Evolutionary conservation across 2,797 vertebrate species (phyloP), one percentile per base, ranked within the genome.

Genomic region (Urosaurus nigricauda): DNA sequence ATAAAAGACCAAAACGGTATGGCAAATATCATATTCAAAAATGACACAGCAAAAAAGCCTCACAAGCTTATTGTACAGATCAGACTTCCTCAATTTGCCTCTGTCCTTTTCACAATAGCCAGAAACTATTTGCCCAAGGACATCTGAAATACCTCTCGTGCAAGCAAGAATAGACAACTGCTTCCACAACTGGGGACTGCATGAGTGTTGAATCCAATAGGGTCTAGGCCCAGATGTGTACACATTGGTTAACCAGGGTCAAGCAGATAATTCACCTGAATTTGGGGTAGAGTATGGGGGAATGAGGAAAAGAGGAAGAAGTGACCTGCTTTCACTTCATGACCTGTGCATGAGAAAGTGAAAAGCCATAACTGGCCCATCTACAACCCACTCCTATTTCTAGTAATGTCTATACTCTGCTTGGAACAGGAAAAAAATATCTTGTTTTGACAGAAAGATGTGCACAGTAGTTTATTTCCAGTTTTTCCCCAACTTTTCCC

Each of bases 401-500:
- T 81, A 13, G 35, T 26, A 71, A 24, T 40, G n/a, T 56, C 40
- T 47, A 29, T 26, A 47, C 51, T 24, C 16, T 71, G 29, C 9
- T 35, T 68, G 26, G 37, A 65, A 26, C 26, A 40, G 53, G 19
- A 65, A 63, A 75, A 70, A 70, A 0, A 17, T 9, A 68, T 75
- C 29, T 8, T 53, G 37, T 75, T 37, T 8, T 53, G 37, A 58
- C 65, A 68, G 32, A 68, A 32, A 13, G 65, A 68, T 68, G 29
- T 68, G 32, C 65, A 68, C 43, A 82, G 26, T 63, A 43, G 6
- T 85, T 77, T 16, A 74, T 53, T 13, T 51, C 73, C 56, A 77
- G 0, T 74, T 53, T 1, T 58, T 84, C 29, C 58, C 9, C 86
- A 87, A 0, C 21, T 89, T 91, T 2, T 0, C 0, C 4, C 4